phyloP scores from a whole-genome alignment of 1,140 invertebrate genomes.

The Fopius arisanus region DNA sequence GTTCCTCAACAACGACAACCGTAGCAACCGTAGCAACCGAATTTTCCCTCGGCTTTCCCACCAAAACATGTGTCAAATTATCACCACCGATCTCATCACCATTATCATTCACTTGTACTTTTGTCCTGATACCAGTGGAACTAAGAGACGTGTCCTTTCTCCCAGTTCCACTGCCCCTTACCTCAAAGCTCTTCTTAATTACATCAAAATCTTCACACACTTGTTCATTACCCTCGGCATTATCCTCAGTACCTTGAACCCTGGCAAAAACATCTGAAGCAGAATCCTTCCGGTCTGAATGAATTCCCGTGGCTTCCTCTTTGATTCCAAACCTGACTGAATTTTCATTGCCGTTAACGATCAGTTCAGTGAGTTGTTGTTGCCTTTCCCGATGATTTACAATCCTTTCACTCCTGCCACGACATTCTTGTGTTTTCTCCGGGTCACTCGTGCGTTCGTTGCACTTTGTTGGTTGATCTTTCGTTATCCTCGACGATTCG shows the following conservation, averaged over 20 bases:
- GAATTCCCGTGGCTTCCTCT: neutral
- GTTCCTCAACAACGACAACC: conserved; percentile 55
- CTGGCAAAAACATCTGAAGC: neutral
- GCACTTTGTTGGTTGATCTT: neutral
- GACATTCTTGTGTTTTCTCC: conserved; percentile 23
- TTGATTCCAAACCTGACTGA: neutral
- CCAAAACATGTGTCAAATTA: neutral
- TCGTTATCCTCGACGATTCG: conserved; percentile 31
- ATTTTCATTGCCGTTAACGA: neutral
- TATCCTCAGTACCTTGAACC: neutral
- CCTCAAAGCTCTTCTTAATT: neutral
- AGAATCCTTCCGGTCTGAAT: conserved; percentile 6
- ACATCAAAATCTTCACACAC: neutral
- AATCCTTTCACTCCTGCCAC: conserved; percentile 23
- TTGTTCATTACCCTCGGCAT: neutral
- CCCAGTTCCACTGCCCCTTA: neutral
- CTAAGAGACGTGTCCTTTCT: too few species aligned
- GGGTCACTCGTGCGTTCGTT: neutral
- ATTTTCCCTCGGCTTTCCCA: conserved; percentile 2
- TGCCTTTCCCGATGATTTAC: conserved; percentile 27
- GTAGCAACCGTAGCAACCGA: conserved; percentile 44
- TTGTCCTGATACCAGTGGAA: conserved; percentile 4
- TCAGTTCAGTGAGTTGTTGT: neutral
- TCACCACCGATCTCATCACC: neutral
- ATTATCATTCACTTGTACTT: conserved; percentile 30